Conservation (phyloP, 2,888 invertebrate genomes). For the Carabus problematicus region DNA sequence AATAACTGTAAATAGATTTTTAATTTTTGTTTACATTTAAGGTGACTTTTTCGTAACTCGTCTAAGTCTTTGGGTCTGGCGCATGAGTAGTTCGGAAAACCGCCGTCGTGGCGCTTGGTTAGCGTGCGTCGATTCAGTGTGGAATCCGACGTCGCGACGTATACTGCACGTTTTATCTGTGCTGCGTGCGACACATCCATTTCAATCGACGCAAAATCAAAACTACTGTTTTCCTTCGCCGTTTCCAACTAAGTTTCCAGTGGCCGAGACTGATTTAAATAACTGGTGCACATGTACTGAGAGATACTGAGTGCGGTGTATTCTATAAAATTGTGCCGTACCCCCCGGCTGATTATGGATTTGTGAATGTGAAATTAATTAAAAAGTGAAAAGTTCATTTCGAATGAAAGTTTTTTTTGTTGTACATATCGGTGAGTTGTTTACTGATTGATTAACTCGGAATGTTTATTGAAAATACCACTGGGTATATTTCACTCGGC, state of each 20-base stretch:
- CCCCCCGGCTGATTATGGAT: too few relatives aligned
- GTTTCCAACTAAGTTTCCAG: neutral
- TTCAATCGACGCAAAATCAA: slow-evolving; percentile 5
- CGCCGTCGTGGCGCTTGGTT: slow-evolving; percentile 27
- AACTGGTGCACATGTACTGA: neutral
- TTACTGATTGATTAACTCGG: too few relatives aligned
- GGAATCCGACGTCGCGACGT: slow-evolving; percentile 52
- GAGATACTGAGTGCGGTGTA: too few relatives aligned
- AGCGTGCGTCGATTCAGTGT: slow-evolving; percentile 50
- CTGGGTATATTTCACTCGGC: too few relatives aligned
- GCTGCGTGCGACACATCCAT: slow-evolving; percentile 12
- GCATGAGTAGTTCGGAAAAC: slow-evolving; percentile 36
- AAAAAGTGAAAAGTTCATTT: too few relatives aligned
- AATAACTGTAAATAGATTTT: slow-evolving; percentile 20
- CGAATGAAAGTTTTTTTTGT: too few relatives aligned
- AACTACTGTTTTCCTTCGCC: neutral
- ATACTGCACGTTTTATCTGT: slow-evolving; percentile 14
- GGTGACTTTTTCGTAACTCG: slow-evolving; percentile 14
- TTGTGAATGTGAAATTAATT: too few relatives aligned
- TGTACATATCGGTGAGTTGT: too few relatives aligned
- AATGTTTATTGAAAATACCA: too few relatives aligned
- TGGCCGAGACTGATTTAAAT: neutral
- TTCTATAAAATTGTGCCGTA: too few relatives aligned
- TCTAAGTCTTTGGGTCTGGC: slow-evolving; percentile 21
- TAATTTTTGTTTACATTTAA: slow-evolving; percentile 22